phyloP scores from a whole-genome alignment of 1,140 invertebrate species.

The Proctacanthus coquilletti region DNA sequence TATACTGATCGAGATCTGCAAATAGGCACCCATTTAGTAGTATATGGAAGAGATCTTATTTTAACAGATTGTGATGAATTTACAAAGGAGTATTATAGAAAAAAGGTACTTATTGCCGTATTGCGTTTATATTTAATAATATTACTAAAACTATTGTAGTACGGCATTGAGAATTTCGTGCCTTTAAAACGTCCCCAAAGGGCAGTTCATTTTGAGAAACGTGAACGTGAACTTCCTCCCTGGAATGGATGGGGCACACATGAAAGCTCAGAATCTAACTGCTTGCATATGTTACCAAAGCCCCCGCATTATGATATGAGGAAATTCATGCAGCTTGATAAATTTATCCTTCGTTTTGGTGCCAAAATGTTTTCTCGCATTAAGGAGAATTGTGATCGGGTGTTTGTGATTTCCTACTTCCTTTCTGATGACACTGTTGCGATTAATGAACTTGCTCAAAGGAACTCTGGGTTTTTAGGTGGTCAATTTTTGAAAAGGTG shows the following conservation, averaged over 20 bases:
- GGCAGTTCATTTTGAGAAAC: constrained; percentile 25
- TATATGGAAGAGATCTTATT: constrained; percentile 64
- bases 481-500: constrained; percentile 52
- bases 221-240: constrained; percentile 50
- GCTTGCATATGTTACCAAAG: constrained; percentile 57
- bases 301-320: constrained; percentile 58
- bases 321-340: constrained; percentile 66
- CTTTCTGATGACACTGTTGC: constrained; percentile 70
- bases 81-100: constrained; percentile 74
- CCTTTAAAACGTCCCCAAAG: constrained; percentile 34
- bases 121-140: neutral
- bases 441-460: constrained; percentile 56
- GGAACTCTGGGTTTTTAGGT: constrained; percentile 56
- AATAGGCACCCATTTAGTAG: constrained; percentile 62
- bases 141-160: constrained; percentile 9
- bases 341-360: constrained; percentile 61
- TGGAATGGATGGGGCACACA: constrained; percentile 79
- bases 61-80: constrained; percentile 74
- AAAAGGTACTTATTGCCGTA: constrained; percentile 24
- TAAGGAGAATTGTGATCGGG: constrained; percentile 46
- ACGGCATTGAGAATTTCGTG: constrained; percentile 40
- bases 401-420: constrained; percentile 70
- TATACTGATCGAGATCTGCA: constrained; percentile 52
- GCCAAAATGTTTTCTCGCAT: constrained; percentile 57
- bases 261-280: constrained; percentile 77